phyloP scores from a whole-genome alignment of 2,113 vertebrate genomes.

The Anarrhichthys ocellatus region DNA sequence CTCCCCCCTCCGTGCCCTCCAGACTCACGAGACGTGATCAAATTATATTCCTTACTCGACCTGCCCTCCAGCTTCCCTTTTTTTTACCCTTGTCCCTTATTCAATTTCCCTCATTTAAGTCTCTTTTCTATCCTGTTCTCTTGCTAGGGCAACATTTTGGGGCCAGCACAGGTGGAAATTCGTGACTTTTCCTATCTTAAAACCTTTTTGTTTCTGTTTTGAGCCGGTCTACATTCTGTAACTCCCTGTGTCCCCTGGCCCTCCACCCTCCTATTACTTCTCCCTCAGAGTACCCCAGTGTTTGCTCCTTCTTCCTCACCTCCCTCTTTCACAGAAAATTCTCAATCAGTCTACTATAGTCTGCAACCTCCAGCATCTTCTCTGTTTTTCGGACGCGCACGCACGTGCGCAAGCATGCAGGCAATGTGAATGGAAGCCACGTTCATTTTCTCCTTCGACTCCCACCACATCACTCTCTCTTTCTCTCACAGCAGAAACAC shows the following conservation, averaged over 20 bases:
- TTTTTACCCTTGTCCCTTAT: slow-evolving; percentile 34
- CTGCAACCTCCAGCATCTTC: slow-evolving; percentile 48
- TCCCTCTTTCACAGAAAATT: slow-evolving; percentile 30
- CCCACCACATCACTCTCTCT: slow-evolving; percentile 51
- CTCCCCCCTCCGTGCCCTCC: slow-evolving; percentile 35
- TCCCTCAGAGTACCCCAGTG: slow-evolving; percentile 70
- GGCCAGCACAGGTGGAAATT: neutral
- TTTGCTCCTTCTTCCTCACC: slow-evolving; percentile 49
- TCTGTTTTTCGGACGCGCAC: slow-evolving; percentile 11
- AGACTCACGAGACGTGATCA: slow-evolving; percentile 72
- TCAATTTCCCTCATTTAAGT: slow-evolving; percentile 27
- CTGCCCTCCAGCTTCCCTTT: slow-evolving; percentile 46
- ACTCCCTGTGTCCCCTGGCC: slow-evolving; percentile 39
- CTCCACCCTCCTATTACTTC: slow-evolving; percentile 23
- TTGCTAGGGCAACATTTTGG: neutral
- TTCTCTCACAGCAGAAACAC: slow-evolving; percentile 66
- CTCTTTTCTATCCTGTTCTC: slow-evolving; percentile 3
- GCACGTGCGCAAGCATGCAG: slow-evolving; percentile 3
- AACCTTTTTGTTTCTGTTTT: slow-evolving; percentile 46
- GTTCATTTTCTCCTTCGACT: slow-evolving; percentile 47
- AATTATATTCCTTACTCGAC: slow-evolving; percentile 63
- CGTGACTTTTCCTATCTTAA: slow-evolving; percentile 34
- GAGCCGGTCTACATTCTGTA: slow-evolving; percentile 44
- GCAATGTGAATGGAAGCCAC: slow-evolving; percentile 63
- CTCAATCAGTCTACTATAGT: slow-evolving; percentile 72